Percentiles rank a stretch among this genome's conserved stretches.
Conservation (phyloP, 2,888 invertebrate species). For the Morpho deidamia region DNA sequence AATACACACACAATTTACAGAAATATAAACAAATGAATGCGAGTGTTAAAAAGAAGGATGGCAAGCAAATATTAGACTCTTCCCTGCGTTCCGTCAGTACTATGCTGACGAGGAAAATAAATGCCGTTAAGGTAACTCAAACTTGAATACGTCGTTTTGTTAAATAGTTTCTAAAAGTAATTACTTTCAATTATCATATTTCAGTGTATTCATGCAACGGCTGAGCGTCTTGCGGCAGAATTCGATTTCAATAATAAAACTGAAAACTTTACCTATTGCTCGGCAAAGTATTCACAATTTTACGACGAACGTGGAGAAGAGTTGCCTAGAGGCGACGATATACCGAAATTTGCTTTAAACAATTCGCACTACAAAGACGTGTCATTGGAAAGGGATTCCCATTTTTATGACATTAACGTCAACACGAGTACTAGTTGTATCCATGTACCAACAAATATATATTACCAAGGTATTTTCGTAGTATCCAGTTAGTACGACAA, state of each 20-base stretch:
- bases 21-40: conserved; percentile 89
- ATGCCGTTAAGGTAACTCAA: conserved; percentile 85
- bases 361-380: conserved; percentile 73
- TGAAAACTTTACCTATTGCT: conserved; percentile 82
- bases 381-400: conserved; percentile 83
- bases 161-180: background rate
- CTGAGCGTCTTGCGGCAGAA: conserved; percentile 82
- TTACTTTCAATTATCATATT: background rate
- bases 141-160: background rate
- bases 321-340: conserved; percentile 19
- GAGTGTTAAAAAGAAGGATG: conserved; percentile 88
- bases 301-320: conserved; percentile 39
- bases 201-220: conserved; percentile 86
- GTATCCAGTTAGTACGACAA: no score
- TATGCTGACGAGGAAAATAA: conserved; percentile 92
- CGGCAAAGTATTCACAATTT: conserved; percentile 86
- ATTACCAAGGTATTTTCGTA: conserved; percentile 81
- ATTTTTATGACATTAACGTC: conserved; percentile 90
- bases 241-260: conserved; percentile 66
- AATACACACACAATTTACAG: conserved; percentile 57
- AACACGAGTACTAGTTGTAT: conserved; percentile 90
- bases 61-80: conserved; percentile 85
- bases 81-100: conserved; percentile 89
- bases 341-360: conserved; percentile 52
- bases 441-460: conserved; percentile 96